Conservation (phyloP, 2,113 vertebrate species). For the Ptilonorhynchus violaceus region DNA sequence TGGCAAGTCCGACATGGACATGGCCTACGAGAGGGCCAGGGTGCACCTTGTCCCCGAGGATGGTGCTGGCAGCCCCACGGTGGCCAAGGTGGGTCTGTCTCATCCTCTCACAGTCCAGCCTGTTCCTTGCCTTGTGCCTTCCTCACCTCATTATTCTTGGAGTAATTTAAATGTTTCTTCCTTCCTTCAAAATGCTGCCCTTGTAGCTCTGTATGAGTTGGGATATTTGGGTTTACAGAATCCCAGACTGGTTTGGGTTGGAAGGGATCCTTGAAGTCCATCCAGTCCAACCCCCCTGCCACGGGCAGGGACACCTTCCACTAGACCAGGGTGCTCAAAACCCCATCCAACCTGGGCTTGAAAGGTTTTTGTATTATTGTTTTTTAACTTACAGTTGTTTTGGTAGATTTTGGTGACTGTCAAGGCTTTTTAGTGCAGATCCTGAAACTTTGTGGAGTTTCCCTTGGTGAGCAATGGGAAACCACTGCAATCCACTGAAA, state of each 20-base stretch:
- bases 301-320: not conserved
- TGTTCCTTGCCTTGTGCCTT: not conserved
- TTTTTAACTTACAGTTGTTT: not conserved
- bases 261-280: not conserved
- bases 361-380: fast-evolving
- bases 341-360: not conserved
- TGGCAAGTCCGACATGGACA: slow-evolving; percentile 66
- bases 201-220: fast-evolving
- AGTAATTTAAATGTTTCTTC: fast-evolving
- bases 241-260: not conserved
- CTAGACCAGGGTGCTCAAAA: not conserved
- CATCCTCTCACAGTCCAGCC: too few relatives aligned
- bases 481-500: too few relatives aligned
- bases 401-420: not conserved
- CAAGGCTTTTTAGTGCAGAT: not conserved
- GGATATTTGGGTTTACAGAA: fast-evolving
- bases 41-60: slow-evolving; percentile 63
- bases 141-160: fast-evolving
- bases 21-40: slow-evolving; percentile 65
- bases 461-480: not conserved
- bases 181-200: fast-evolving
- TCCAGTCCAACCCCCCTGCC: not conserved
- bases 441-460: not conserved
- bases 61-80: not conserved
- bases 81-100: slow-evolving; percentile 76